phyloP scores from a whole-genome alignment of 2,797 vertebrate genomes.

The Lagodon rhomboides region DNA sequence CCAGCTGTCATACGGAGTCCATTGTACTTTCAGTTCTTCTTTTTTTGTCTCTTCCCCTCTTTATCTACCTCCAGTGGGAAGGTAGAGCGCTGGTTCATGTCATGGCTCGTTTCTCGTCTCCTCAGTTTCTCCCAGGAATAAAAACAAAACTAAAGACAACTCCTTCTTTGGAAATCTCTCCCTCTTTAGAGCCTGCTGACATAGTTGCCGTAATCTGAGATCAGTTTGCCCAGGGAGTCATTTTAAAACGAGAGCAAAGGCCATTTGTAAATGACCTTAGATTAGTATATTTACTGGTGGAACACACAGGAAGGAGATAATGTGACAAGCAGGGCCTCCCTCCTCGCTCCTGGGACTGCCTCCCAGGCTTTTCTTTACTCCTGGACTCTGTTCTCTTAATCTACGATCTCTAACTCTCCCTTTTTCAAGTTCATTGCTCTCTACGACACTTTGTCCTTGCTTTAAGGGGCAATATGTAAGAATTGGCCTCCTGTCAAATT shows the following conservation, averaged over 20 bases:
- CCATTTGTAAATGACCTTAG: neutral
- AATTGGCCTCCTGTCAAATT: no score
- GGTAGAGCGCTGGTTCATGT: neutral
- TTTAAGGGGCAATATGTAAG: no score
- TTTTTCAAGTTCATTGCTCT: neutral
- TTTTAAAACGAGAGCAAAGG: neutral
- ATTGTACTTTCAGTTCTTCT: neutral
- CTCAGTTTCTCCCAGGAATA: neutral
- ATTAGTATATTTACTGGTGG: neutral
- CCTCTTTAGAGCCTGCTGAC: neutral
- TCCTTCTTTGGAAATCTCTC: constrained; percentile 13
- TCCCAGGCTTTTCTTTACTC: neutral
- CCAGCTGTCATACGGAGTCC: neutral
- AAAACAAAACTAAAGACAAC: constrained; percentile 13
- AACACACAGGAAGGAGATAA: neutral
- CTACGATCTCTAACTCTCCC: neutral
- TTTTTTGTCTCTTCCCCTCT: neutral
- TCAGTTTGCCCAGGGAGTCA: neutral
- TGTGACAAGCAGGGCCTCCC: no score
- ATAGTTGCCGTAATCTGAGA: neutral
- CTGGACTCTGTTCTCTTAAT: neutral
- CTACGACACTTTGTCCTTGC: no score
- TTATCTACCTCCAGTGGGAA: neutral
- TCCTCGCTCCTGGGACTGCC: neutral
- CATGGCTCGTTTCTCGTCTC: neutral